Conservation (phyloP, 35 echinoderm and acorn worm species). For the Ophioderma brevispina region DNA sequence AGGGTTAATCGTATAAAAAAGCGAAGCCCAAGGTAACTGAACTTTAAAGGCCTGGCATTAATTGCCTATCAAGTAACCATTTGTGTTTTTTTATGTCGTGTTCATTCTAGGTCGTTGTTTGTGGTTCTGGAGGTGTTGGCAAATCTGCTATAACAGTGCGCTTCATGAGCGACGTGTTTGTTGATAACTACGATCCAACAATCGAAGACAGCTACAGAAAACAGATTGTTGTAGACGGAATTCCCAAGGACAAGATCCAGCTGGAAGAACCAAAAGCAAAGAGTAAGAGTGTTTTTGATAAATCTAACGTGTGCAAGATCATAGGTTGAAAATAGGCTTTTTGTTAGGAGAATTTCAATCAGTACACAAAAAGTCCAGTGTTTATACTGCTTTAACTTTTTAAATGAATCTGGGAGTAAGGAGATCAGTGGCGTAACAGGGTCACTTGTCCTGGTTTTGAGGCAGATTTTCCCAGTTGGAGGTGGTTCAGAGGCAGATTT, state of each 20-base stretch:
- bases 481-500: no score
- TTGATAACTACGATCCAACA: constrained; percentile 84
- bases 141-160: constrained; percentile 83
- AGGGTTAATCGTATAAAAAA: neutral
- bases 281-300: neutral
- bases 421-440: no score
- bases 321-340: no score
- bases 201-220: constrained; percentile 85
- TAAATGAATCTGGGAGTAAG: no score
- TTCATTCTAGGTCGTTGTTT: constrained; percentile 59
- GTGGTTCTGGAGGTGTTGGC: constrained; percentile 87
- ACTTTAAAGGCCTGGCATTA: neutral
- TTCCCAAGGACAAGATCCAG: constrained; percentile 75
- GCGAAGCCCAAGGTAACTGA: neutral
- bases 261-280: neutral
- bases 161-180: constrained; percentile 72
- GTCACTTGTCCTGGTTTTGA: no score
- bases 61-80: neutral
- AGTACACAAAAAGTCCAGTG: no score
- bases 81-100: neutral
- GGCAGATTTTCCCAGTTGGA: no score
- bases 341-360: no score
- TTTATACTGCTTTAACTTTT: no score
- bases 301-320: no score
- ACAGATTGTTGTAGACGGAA: constrained; percentile 66